Evolutionary conservation across 1,140 invertebrate genomes (phyloP).

Genomic region (Eupristina koningsbergeri): DNA sequence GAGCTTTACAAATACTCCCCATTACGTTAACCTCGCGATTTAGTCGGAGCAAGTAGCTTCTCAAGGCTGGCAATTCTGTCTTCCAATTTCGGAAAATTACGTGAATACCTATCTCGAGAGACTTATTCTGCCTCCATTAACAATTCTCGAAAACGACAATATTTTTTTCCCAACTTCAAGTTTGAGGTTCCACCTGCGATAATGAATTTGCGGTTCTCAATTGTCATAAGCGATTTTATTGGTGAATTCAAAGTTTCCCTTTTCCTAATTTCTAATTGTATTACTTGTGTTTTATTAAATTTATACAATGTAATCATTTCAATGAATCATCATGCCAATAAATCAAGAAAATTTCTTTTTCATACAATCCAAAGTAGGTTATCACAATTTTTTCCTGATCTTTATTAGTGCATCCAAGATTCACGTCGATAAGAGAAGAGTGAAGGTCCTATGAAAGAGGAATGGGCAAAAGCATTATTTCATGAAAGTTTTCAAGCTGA

Average conservation of each 20-base stretch:
- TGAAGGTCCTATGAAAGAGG: neutral
- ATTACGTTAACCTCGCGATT: constrained; percentile 43
- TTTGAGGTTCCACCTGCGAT: too few species aligned
- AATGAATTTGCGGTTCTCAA: too few species aligned
- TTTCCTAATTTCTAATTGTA: too few species aligned
- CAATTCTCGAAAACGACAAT: neutral
- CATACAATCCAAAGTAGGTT: too few species aligned
- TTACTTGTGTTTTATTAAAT: too few species aligned
- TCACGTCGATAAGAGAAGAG: neutral
- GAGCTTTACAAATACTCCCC: constrained; percentile 32
- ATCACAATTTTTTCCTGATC: neutral
- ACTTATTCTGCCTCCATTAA: constrained; percentile 38
- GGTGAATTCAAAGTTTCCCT: too few species aligned
- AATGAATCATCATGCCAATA: too few species aligned
- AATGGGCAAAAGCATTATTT: neutral
- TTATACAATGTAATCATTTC: too few species aligned
- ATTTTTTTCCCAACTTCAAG: too few species aligned
- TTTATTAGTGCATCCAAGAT: neutral
- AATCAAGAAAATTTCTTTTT: too few species aligned
- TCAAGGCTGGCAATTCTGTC: neutral
- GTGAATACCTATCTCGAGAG: constrained; percentile 1
- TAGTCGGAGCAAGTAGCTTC: neutral
- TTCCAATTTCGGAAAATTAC: constrained; percentile 44
- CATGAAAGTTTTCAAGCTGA: neutral
- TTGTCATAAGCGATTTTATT: too few species aligned